Percentiles rank a stretch among this genome's conserved stretches.
Evolutionary conservation across 2,797 vertebrate species (phyloP).

Genomic region (Monodelphis domestica): DNA sequence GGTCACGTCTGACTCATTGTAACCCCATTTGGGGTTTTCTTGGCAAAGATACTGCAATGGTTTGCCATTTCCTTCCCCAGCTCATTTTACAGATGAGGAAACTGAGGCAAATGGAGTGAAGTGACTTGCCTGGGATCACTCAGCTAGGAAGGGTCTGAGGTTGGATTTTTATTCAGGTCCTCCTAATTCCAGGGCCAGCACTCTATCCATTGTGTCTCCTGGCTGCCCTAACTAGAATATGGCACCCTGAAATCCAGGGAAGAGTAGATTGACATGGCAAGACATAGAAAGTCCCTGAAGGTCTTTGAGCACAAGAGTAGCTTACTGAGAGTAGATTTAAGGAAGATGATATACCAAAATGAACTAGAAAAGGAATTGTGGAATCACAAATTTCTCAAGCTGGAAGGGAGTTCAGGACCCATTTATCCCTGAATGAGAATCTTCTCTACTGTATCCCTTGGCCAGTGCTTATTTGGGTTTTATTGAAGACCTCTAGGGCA

Average conservation of each 20-base stretch:
- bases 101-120: too few relatives aligned
- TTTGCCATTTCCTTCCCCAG: too few relatives aligned
- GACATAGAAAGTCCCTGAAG: background rate
- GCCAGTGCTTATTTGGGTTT: background rate
- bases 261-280: background rate
- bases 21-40: too few relatives aligned
- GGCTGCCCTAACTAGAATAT: background rate
- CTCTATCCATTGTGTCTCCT: too few relatives aligned
- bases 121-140: too few relatives aligned
- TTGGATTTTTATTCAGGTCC: too few relatives aligned
- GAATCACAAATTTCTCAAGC: background rate
- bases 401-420: background rate
- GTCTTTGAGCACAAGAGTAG: background rate
- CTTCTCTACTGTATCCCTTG: background rate
- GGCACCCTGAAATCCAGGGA: background rate
- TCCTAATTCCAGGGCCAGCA: too few relatives aligned
- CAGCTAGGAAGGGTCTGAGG: too few relatives aligned
- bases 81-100: too few relatives aligned
- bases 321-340: background rate
- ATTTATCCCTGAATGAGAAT: background rate
- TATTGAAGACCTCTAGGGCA: background rate
- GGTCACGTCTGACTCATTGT: too few relatives aligned
- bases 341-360: background rate
- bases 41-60: too few relatives aligned
- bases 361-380: background rate